Base-by-base conservation (phyloP, 2,888 invertebrate genomes). In the Neocrepidodera transversa region DNA sequence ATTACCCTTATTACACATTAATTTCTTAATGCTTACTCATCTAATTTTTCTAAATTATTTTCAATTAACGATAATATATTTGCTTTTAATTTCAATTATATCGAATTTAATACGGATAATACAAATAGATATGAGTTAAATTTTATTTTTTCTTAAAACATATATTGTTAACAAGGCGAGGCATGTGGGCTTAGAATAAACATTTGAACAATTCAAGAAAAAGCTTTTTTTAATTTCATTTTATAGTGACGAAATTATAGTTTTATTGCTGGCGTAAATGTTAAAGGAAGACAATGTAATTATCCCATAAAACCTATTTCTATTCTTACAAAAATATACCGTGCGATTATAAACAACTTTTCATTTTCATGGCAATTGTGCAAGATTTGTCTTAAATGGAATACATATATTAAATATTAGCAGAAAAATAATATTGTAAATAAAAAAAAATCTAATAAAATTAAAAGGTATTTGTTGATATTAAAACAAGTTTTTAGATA, bases 261-360 rank as follows among this genome's bases (percentile, higher is more conserved):
- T 54, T 63, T 63, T 63, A 63, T 60, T 38, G 51, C 49, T 54
- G 42, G 30, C 54, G 52, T 55, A 53, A 63, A 40, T 57, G 58
- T 59, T 53, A 28, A 18, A 30, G 30, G 10, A 57, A 63, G 56
- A 57, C 63, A 59, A 63, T 58, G 62, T 62, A 57, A 58, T 62
- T 64, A 47, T 52, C 18, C 47, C 60, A 50, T 64, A 62, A 64
- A 64, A 64, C 47, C 58, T 62, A 62, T 64, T 62, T 64, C 48
- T 17, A 62, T 48, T 38, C 60, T 54, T 58, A 60, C 32, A 43
- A 57, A 64, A 64, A 64, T 64, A 64, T 60, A 64, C 60, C 55
- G 42, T 18, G 23, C 11, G 52, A 13, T 42, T 42, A 20, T 18
- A 42, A 42, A 11, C 20, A 20, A 13, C n/a, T 42, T n/a, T 23